These are phyloP conservation scores for Girardinus metallicus DNA, from an alignment of 2,797 vertebrate genomes.

Conservation along the genomic window DNA sequence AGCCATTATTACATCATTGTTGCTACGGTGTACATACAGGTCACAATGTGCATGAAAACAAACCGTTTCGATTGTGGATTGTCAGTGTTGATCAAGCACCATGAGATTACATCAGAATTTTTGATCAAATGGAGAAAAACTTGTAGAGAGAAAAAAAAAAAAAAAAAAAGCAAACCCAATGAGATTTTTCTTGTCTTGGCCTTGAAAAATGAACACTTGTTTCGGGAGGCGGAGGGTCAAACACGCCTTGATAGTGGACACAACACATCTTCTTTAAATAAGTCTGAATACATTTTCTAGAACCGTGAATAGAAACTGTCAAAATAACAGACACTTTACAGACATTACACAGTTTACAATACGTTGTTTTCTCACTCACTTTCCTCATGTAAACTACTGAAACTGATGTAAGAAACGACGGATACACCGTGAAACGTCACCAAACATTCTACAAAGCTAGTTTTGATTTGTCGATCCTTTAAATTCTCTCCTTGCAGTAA, in stretches of 20 bases:
- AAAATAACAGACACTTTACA: slow-evolving; percentile 80
- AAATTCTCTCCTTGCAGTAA: slow-evolving; percentile 39
- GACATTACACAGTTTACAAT: slow-evolving; percentile 79
- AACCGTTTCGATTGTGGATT: slow-evolving; percentile 72
- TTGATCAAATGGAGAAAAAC: slow-evolving; percentile 26
- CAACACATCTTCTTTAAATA: slow-evolving; percentile 74
- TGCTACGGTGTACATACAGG: slow-evolving; percentile 62
- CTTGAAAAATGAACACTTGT: slow-evolving; percentile 41
- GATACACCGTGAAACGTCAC: slow-evolving; percentile 65
- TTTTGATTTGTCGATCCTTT: slow-evolving; percentile 68
- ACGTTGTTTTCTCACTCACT: slow-evolving; percentile 66
- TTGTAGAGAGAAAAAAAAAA: slow-evolving; percentile 22
- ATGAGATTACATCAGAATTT: slow-evolving; percentile 75
- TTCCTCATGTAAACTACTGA: slow-evolving; percentile 80
- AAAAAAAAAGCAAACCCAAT: slow-evolving; percentile 14
- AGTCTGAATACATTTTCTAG: slow-evolving; percentile 75
- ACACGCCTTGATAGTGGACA: slow-evolving; percentile 67
- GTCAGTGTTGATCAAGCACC: slow-evolving; percentile 82
- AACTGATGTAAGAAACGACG: slow-evolving; percentile 71
- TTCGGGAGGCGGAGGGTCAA: slow-evolving; percentile 37
- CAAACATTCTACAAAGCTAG: slow-evolving; percentile 77
- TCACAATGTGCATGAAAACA: slow-evolving; percentile 62
- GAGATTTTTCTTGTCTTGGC: slow-evolving; percentile 37
- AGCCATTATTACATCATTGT: not conserved
- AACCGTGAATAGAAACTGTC: slow-evolving; percentile 76